phyloP scores from a whole-genome alignment of 2,113 vertebrate species.

The Lanius collurio region DNA sequence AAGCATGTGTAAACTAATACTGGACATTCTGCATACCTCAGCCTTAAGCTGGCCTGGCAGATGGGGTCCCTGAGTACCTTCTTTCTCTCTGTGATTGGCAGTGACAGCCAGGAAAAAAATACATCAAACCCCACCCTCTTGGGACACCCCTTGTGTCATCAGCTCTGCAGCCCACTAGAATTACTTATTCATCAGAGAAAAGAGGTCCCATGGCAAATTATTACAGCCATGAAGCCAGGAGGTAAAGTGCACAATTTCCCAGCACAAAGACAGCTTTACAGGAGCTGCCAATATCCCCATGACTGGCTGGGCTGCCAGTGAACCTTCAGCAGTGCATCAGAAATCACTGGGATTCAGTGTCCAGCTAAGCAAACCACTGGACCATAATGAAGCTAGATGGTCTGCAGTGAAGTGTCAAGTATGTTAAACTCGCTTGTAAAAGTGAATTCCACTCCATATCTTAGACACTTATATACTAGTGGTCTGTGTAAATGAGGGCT shows the following conservation, averaged over 20 bases:
- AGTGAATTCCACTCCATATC: background rate
- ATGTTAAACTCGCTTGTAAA: background rate
- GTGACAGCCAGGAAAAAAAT: constrained; percentile 20
- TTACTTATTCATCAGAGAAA: background rate
- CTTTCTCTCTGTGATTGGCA: constrained; percentile 37
- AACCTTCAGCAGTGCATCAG: background rate
- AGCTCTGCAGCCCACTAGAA: background rate
- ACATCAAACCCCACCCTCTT: background rate
- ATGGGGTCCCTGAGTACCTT: background rate
- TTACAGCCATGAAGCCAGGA: background rate
- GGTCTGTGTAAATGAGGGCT: background rate
- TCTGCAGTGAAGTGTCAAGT: background rate
- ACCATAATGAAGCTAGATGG: background rate
- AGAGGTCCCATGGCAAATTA: background rate
- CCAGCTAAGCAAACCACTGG: background rate
- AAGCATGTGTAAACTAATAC: constrained; percentile 25
- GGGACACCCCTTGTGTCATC: background rate
- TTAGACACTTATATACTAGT: background rate
- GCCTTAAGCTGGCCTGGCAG: background rate
- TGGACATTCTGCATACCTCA: background rate
- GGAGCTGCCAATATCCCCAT: fast-evolving
- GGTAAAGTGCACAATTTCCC: background rate
- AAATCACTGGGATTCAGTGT: background rate
- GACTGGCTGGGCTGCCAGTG: background rate
- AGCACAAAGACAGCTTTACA: background rate